phyloP scores from a whole-genome alignment of 2,113 vertebrate species.

The Oceanites oceanicus region DNA sequence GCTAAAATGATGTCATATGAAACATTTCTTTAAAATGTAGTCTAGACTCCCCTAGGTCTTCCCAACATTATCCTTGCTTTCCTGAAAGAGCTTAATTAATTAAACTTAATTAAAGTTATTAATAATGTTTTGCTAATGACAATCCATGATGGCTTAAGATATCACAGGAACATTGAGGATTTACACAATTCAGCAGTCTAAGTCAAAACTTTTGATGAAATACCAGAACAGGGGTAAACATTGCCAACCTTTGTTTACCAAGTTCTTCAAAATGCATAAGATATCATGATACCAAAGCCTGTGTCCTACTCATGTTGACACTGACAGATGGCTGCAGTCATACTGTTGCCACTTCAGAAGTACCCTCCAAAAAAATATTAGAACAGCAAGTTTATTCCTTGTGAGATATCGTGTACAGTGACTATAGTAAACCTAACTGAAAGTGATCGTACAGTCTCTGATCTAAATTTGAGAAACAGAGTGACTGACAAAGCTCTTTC shows the following conservation, averaged over 20 bases:
- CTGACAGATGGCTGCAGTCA: not conserved
- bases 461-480: conserved; percentile 10
- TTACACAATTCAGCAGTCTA: not conserved
- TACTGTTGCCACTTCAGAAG: not conserved
- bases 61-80: not conserved
- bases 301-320: not conserved
- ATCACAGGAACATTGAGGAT: not conserved
- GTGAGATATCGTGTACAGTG: not conserved
- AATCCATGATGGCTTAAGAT: not conserved
- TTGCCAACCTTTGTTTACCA: not conserved
- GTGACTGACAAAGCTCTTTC: conserved; percentile 5
- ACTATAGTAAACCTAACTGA: conserved; percentile 14
- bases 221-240: not conserved
- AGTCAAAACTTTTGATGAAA: not conserved
- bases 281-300: not conserved
- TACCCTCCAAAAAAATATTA: not conserved
- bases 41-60: not conserved
- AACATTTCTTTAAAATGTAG: not conserved
- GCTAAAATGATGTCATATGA: not conserved
- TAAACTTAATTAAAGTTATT: not conserved
- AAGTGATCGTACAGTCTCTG: conserved; percentile 10
- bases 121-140: not conserved
- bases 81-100: not conserved
- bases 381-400: not conserved
- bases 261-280: not conserved